These are phyloP conservation scores for Rousettus madagascariensis DNA, from an alignment of 2,797 vertebrate genomes.

Conservation along the genomic window DNA sequence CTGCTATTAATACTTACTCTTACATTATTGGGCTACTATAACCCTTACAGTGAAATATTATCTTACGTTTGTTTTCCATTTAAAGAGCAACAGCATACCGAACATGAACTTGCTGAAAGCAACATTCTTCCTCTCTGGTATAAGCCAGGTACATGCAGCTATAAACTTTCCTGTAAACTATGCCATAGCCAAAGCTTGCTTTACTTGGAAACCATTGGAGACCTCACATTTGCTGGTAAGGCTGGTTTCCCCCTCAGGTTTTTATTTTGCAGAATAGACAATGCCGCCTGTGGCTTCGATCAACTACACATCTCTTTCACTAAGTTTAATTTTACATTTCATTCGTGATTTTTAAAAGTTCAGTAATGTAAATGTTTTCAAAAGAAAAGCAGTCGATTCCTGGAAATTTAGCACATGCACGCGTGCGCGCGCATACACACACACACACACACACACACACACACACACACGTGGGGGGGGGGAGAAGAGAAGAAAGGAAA, in stretches of 20 bases:
- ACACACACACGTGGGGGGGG: background rate
- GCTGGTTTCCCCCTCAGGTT: too few species aligned
- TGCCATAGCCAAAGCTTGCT: background rate
- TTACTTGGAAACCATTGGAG: background rate
- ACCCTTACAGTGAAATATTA: background rate
- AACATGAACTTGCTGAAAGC: background rate
- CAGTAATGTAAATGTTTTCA: background rate
- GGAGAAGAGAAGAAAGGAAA: background rate
- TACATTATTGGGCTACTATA: background rate
- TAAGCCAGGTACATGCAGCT: background rate
- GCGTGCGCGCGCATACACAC: rapidly evolving
- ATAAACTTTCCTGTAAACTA: background rate
- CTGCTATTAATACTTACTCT: background rate
- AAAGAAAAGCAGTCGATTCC: background rate
- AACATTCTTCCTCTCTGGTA: background rate
- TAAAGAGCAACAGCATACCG: background rate
- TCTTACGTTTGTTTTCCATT: background rate
- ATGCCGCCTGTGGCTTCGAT: background rate
- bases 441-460: background rate
- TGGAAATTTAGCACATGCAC: background rate
- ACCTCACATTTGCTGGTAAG: background rate
- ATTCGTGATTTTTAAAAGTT: background rate
- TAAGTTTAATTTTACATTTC: background rate
- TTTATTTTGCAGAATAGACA: background rate
- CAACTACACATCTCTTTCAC: too few species aligned